phyloP scores from a whole-genome alignment of 53 echinoderm and acorn worm genomes.

The Temnopleurus reevesii region DNA sequence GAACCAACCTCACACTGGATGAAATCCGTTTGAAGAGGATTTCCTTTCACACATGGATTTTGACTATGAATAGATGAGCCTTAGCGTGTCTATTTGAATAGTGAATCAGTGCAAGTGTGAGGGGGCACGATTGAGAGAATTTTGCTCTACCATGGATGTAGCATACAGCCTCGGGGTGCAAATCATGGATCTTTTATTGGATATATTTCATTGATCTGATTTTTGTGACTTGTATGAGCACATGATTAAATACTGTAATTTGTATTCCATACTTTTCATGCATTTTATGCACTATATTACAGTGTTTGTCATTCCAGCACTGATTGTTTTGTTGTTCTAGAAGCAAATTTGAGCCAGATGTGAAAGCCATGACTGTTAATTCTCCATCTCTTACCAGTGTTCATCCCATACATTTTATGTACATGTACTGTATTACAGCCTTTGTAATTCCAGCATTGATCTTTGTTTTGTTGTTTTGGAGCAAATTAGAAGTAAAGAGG shows the following conservation, averaged over 20 bases:
- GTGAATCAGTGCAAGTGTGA: slow-evolving; percentile 19
- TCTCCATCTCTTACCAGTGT: too few relatives aligned
- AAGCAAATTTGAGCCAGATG: too few relatives aligned
- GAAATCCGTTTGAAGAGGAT: neutral
- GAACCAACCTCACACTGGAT: neutral
- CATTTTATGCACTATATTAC: neutral
- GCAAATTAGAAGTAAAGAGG: neutral
- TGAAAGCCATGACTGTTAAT: too few relatives aligned
- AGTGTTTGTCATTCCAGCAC: neutral
- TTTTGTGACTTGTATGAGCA: too few relatives aligned
- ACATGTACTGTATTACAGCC: too few relatives aligned
- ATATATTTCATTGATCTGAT: neutral
- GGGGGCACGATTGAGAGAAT: neutral
- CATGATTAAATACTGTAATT: too few relatives aligned
- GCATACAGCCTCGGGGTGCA: neutral
- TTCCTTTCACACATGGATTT: neutral
- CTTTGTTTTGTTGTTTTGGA: neutral
- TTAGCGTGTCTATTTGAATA: slow-evolving; percentile 1
- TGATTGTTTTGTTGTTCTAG: neutral
- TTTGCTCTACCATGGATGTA: neutral
- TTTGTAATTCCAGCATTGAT: too few relatives aligned
- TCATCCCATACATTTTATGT: too few relatives aligned
- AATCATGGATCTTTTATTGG: too few relatives aligned
- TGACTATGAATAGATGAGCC: neutral
- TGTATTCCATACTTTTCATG: neutral